Evolutionary conservation across 2,797 vertebrate species (phyloP).

Genomic region (Sardinella longiceps): DNA sequence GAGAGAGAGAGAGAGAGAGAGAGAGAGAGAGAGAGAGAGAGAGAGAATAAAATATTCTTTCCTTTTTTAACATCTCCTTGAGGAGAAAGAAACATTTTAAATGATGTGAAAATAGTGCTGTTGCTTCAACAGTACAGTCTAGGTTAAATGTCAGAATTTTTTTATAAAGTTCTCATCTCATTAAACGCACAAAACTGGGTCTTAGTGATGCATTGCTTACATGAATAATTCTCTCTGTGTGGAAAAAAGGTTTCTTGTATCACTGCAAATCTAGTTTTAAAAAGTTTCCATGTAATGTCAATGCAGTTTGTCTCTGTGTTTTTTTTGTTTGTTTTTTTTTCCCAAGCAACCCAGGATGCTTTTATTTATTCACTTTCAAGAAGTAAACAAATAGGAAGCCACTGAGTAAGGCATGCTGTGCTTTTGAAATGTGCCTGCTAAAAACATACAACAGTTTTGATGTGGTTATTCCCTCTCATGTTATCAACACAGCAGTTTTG

Average conservation of each 20-base stretch:
- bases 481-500: neutral
- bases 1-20: too few species aligned
- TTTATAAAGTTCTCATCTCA: constrained; percentile 37
- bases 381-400: constrained; percentile 41
- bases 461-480: neutral
- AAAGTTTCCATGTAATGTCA: constrained; percentile 41
- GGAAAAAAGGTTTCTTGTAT: constrained; percentile 34
- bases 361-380: constrained; percentile 45
- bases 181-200: constrained; percentile 45
- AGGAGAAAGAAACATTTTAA: neutral
- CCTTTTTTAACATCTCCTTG: neutral
- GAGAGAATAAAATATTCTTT: neutral
- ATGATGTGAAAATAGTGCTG: constrained; percentile 23
- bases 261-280: constrained; percentile 41
- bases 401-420: constrained; percentile 14
- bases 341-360: constrained; percentile 30
- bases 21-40: too few species aligned
- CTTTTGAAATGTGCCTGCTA: constrained; percentile 23
- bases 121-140: constrained; percentile 38
- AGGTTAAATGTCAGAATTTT: constrained; percentile 46
- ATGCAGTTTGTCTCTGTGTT: constrained; percentile 35
- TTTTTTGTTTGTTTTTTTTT: constrained; percentile 29
- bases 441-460: neutral
- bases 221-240: constrained; percentile 54
- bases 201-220: constrained; percentile 40